These are phyloP conservation scores for Phasia obesa DNA, from an alignment of 2,888 invertebrate genomes.

Conservation along the genomic window DNA sequence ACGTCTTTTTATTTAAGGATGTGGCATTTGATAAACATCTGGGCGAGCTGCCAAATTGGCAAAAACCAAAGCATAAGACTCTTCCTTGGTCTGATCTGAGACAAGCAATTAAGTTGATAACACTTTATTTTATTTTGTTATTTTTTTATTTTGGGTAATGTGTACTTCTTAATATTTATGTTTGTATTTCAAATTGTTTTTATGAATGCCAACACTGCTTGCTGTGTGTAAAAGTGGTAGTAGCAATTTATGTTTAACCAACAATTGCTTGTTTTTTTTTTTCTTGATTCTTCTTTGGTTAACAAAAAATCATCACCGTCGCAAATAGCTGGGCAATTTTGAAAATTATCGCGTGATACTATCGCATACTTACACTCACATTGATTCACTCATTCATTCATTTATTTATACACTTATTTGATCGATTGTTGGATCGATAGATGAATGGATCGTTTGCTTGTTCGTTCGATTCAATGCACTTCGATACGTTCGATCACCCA, in stretches of 20 bases:
- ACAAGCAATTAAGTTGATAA: slow-evolving; percentile 70
- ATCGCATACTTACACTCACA: slow-evolving; percentile 79
- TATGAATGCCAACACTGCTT: neutral
- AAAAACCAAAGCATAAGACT: slow-evolving; percentile 56
- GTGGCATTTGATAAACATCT: slow-evolving; percentile 69
- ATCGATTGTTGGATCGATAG: slow-evolving; percentile 35
- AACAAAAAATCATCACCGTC: slow-evolving; percentile 15
- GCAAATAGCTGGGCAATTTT: slow-evolving; percentile 50
- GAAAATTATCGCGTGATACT: slow-evolving; percentile 80
- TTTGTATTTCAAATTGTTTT: neutral
- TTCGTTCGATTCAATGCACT: slow-evolving; percentile 66
- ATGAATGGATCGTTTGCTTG: slow-evolving; percentile 40
- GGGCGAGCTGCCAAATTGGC: slow-evolving; percentile 70
- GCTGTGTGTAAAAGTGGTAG: neutral
- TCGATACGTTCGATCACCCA: slow-evolving; percentile 80
- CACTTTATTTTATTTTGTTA: slow-evolving; percentile 31
- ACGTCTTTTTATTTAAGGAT: slow-evolving; percentile 65
- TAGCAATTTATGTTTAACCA: slow-evolving; percentile 35
- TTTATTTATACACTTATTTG: slow-evolving; percentile 44
- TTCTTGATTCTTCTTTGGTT: neutral
- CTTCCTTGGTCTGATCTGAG: slow-evolving; percentile 61
- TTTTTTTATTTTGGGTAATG: slow-evolving; percentile 7
- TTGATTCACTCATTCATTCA: slow-evolving; percentile 67
- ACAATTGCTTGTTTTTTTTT: slow-evolving; percentile 17
- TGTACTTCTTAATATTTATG: neutral